A percentile compares a stretch with the other conserved stretches of the same genome.
Evolutionary conservation across 2,113 vertebrate genomes (phyloP).

Genomic region (Ifrita kowaldi): DNA sequence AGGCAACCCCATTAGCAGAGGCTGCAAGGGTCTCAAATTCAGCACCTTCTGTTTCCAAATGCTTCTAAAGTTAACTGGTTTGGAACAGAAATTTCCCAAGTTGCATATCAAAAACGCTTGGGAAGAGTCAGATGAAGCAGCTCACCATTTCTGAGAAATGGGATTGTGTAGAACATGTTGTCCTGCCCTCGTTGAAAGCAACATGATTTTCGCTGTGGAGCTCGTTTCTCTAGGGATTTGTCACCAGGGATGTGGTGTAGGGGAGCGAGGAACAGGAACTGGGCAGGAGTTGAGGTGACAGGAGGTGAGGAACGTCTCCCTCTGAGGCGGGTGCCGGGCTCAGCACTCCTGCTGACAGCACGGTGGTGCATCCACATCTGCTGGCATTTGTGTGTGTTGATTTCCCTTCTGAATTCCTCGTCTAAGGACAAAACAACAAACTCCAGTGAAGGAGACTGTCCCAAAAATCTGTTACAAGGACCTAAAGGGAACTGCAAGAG

Average conservation of each 20-base stretch:
- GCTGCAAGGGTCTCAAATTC: neutral
- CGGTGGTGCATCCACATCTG: neutral
- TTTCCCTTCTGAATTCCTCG: neutral
- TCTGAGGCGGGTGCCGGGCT: accelerated
- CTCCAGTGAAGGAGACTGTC: neutral
- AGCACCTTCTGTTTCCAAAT: neutral
- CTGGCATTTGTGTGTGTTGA: neutral
- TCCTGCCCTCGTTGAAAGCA: neutral
- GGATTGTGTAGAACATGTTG: neutral
- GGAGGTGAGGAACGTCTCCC: neutral
- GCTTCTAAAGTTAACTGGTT: neutral
- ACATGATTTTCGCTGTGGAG: accelerated
- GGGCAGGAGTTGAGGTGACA: neutral
- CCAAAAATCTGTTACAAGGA: neutral
- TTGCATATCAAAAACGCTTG: neutral
- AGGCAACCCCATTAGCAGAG: neutral
- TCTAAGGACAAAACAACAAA: neutral
- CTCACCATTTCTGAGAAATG: neutral
- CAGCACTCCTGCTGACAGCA: accelerated
- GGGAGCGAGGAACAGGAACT: neutral
- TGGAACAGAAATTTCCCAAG: neutral
- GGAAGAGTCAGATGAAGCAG: neutral
- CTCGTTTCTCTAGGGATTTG: neutral
- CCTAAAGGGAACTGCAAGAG: neutral
- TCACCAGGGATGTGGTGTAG: neutral